Evolutionary conservation across 2,888 invertebrate species (phyloP), one percentile per base, ranked within the genome.

Genomic region (Masnerella sp.): DNA sequence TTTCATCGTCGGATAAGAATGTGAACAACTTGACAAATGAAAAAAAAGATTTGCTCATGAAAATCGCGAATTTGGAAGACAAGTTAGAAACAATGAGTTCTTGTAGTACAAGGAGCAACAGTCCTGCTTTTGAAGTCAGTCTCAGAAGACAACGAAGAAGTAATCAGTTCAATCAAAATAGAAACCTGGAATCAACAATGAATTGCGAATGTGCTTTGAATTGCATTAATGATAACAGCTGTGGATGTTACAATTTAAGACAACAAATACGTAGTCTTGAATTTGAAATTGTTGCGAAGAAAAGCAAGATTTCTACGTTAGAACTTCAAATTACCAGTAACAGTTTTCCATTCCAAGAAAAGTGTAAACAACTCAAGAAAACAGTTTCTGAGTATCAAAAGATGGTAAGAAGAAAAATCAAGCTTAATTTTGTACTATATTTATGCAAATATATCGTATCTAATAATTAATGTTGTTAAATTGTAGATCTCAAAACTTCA

Each of bases 271-370:
- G 77, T 78, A 77, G 82, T 11, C 58, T 86, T 18, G 84, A 87
- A 30, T 51, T 81, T 2, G 80, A 84, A 9, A 11, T 86, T 2
- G 85, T 83, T 0, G 76, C 80, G 2, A 84, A 80, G 36, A 81
- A 85, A 32, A 82, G 80, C 0, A 81, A 80, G 68, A 82, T 87
- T 3, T 82, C 81, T 5, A 78, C 83, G 3, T 75, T 87, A 0
- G 81, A 87, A 51, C 49, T 84, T 28, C 81, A 84, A 42, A 83
- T 87, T 9, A 80, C 79, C 45, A 78, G 82, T 5, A 79, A 83
- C 40, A 82, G 77, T 32, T 84, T 82, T 18, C 85, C 87, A 0
- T 81, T 83, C 61, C 77, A 84, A 42, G 79, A 73, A n/a, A 84
- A 82, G 43, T 84, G 83, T 45, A 80, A 82, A 47, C 82, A 86